phyloP scores from a whole-genome alignment of 2,888 invertebrate species.

The Autographa pulchrina region DNA sequence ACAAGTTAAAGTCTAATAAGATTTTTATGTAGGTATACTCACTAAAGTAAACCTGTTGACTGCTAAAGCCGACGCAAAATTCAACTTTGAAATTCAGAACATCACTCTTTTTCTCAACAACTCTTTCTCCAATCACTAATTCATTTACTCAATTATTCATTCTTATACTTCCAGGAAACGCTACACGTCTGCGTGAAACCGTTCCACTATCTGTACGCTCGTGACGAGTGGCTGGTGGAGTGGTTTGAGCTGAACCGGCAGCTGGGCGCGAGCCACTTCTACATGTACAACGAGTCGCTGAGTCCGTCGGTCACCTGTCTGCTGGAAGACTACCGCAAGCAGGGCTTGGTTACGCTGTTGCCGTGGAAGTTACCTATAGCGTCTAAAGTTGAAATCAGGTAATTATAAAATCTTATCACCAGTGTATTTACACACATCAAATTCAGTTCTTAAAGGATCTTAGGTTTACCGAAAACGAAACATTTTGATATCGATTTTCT shows the following conservation, averaged over 20 bases:
- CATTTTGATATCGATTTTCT: too few relatives aligned
- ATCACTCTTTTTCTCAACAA: too few relatives aligned
- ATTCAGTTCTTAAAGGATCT: too few relatives aligned
- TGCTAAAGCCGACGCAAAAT: too few relatives aligned
- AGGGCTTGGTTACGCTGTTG: slow-evolving; percentile 92
- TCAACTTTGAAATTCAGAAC: not conserved
- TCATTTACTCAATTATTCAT: not conserved
- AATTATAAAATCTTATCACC: slow-evolving; percentile 13
- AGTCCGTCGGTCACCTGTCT: slow-evolving; percentile 94
- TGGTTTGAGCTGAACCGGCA: slow-evolving; percentile 96
- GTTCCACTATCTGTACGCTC: slow-evolving; percentile 96
- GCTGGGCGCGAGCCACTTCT: slow-evolving; percentile 96
- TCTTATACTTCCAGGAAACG: slow-evolving; percentile 80
- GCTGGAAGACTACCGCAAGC: slow-evolving; percentile 91
- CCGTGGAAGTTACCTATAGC: slow-evolving; percentile 96
- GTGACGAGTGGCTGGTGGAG: slow-evolving; percentile 95
- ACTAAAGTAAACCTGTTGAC: too few relatives aligned
- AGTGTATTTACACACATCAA: not conserved
- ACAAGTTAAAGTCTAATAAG: too few relatives aligned
- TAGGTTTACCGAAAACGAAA: too few relatives aligned
- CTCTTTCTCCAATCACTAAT: too few relatives aligned
- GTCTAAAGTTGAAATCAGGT: slow-evolving; percentile 95
- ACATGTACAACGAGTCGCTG: slow-evolving; percentile 97
- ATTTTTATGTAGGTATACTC: too few relatives aligned
- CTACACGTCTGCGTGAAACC: slow-evolving; percentile 97